Base-by-base conservation (phyloP, 1,140 invertebrate genomes). In the Xylocopa sonorina region DNA sequence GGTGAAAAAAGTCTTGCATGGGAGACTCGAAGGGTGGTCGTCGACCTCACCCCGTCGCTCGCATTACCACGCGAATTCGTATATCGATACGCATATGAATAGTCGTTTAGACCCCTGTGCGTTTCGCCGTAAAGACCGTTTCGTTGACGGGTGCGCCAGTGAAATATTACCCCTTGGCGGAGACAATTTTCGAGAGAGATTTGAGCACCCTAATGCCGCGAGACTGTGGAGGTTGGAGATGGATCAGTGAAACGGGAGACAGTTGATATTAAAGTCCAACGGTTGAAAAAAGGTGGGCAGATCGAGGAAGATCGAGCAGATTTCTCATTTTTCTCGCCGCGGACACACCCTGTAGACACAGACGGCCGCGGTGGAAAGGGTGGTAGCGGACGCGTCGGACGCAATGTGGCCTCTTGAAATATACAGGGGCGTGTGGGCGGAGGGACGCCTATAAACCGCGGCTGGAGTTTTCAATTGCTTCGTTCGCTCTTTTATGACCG, bases 401-500 rank as follows among this genome's bases (percentile, higher is more conserved):
- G 48, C 48, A 53, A 24, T 18, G 29, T 29, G 51, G 27, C 16
- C 57, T 32, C 21, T 66, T 71, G 41, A 82, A 82, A 83, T 82
- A 83, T 78, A 78, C 73, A 78, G 53, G 57, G 43, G n/a, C n/a
- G n/a, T n/a, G n/a, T n/a, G n/a, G n/a, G n/a, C n/a, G n/a, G n/a
- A n/a, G n/a, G 62, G 9, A 53, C 46, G 69, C 67, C 82, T 83
- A 79, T 82, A 84, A 84, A 82, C 64, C 72, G 51, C 80, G 32
- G 14, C 32, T 50, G 63, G 60, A 73, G 80, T 73, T 83, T 83
- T 83, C 82, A 83, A 82, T 82, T 84, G 64, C 48, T 68, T 71
- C 78, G 71, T 82, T 82, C 78, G 81, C 82, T 53, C 77, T 84
- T 85, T 86, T 86, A 84, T 75, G 62, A 55, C 75, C 53, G 32